Base-by-base conservation (phyloP, 2,888 invertebrate genomes). In the Deladenus siricidicola region DNA sequence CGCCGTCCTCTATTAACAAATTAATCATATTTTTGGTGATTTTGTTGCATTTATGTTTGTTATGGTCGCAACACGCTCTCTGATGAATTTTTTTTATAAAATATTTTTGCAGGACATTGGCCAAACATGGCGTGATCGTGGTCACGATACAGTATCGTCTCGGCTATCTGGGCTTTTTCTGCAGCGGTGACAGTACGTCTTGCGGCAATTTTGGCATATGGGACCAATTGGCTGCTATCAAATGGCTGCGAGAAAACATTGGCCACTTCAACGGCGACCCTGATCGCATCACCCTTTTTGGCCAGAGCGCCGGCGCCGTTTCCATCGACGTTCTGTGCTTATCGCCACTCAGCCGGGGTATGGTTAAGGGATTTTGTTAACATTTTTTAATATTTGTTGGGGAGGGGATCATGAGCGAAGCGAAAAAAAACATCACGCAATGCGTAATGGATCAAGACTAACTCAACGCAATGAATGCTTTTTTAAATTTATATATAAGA, bases 81-180 rank as follows among this genome's bases (percentile, higher is more conserved):
- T n/a, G n/a, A n/a, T n/a, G n/a, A n/a, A n/a, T n/a, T n/a, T n/a
- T n/a, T n/a, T n/a, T 62, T 39, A n/a, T n/a, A n/a, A n/a, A n/a
- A n/a, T n/a, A n/a, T n/a, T n/a, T n/a, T n/a, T 66, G 45, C 52
- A 70, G 75, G 49, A 66, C 69, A n/a, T 63, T 76, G 8, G 71
- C 69, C 23, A 63, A 66, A 3, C 66, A 71, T 21, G 75, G 68
- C 39, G 69, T 76, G 45, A 66, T 76, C 28, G 72, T 76, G 1
- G 74, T 76, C 49, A 76, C 74, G 14, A 65, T 70, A 26, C 72
- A 76, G 51, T 76, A 76, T 60, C 67, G 76, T 6, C 71, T 74
- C 28, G 75, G 76, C 14, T 73, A 65, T 51, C 64, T 76, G 14
- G 76, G 76, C n/a, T 76, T 67, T 55, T 62, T 76, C 29, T 71